Evolutionary conservation across 2,888 invertebrate genomes (phyloP).

Genomic region (Epirrhoe tristata): DNA sequence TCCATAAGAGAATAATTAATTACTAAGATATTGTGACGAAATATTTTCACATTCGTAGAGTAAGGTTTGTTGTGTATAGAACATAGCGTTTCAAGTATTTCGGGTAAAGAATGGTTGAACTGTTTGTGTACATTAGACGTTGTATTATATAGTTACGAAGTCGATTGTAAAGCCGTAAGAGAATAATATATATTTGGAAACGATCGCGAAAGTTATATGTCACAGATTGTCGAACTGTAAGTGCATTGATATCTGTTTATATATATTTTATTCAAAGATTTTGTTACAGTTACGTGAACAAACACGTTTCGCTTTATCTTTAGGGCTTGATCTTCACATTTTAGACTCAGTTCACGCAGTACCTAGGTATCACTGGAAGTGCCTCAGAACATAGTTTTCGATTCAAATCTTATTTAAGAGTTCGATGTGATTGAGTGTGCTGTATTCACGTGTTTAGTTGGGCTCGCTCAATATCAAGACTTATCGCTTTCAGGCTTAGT

Average conservation of each 20-base stretch:
- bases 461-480: slow-evolving; percentile 84
- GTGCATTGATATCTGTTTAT: slow-evolving; percentile 69
- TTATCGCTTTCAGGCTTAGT: slow-evolving; percentile 70
- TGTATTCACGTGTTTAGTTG: slow-evolving; percentile 78
- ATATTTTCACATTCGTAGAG: slow-evolving; percentile 82
- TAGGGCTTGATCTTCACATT: slow-evolving; percentile 46
- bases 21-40: slow-evolving; percentile 80
- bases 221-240: slow-evolving; percentile 77
- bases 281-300: slow-evolving; percentile 70
- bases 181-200: slow-evolving; percentile 83
- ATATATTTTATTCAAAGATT: slow-evolving; percentile 70
- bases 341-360: slow-evolving; percentile 55
- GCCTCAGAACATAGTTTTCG: slow-evolving; percentile 54
- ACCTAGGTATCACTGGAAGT: slow-evolving; percentile 61
- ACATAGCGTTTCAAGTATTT: slow-evolving; percentile 78
- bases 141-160: slow-evolving; percentile 79
- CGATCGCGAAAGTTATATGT: slow-evolving; percentile 78
- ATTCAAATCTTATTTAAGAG: slow-evolving; percentile 47
- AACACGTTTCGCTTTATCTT: slow-evolving; percentile 75
- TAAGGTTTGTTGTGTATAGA: slow-evolving; percentile 84
- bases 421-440: slow-evolving; percentile 74
- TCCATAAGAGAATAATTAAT: slow-evolving; percentile 77
- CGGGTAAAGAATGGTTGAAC: slow-evolving; percentile 76
- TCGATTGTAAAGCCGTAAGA: slow-evolving; percentile 79
- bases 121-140: slow-evolving; percentile 78